phyloP scores from a whole-genome alignment of 2,888 invertebrate genomes.

The Omphaloscelis lunosa region DNA sequence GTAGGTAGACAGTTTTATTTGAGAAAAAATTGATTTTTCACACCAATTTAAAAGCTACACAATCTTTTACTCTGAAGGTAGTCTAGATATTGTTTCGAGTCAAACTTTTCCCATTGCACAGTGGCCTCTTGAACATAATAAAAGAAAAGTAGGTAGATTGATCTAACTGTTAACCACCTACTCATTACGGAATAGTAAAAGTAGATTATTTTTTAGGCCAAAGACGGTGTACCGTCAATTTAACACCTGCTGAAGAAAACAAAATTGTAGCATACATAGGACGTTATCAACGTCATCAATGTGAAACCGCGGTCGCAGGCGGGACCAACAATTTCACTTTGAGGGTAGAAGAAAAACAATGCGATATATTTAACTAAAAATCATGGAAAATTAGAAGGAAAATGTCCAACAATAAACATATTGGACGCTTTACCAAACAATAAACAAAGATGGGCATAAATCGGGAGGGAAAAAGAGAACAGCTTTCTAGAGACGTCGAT shows the following conservation, averaged over 20 bases:
- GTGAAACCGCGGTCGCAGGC: constrained; percentile 80
- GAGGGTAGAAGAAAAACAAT: constrained; percentile 84
- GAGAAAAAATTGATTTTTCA: neutral
- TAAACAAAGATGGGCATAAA: constrained; percentile 79
- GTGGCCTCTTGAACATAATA: constrained; percentile 30
- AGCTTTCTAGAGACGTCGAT: constrained; percentile 61
- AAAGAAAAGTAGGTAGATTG: constrained; percentile 35
- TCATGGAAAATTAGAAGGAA: constrained; percentile 60
- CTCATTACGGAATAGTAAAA: constrained; percentile 7
- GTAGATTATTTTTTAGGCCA: constrained; percentile 16
- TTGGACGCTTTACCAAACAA: constrained; percentile 76
- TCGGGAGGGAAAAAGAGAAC: constrained; percentile 73
- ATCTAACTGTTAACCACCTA: constrained; percentile 25
- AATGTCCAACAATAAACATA: constrained; percentile 57
- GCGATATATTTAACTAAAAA: constrained; percentile 66
- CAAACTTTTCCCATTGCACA: constrained; percentile 1
- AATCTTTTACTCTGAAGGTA: neutral
- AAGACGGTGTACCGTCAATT: constrained; percentile 3
- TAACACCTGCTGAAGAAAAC: constrained; percentile 40
- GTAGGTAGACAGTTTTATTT: constrained; percentile 19
- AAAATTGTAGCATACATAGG: constrained; percentile 45
- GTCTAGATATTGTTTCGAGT: neutral
- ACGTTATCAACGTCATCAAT: constrained; percentile 87
- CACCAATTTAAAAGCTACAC: neutral
- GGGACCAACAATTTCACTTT: constrained; percentile 69